These are phyloP conservation scores for Discoglossus pictus DNA, from an alignment of 2,797 vertebrate species.

Conservation along the genomic window DNA sequence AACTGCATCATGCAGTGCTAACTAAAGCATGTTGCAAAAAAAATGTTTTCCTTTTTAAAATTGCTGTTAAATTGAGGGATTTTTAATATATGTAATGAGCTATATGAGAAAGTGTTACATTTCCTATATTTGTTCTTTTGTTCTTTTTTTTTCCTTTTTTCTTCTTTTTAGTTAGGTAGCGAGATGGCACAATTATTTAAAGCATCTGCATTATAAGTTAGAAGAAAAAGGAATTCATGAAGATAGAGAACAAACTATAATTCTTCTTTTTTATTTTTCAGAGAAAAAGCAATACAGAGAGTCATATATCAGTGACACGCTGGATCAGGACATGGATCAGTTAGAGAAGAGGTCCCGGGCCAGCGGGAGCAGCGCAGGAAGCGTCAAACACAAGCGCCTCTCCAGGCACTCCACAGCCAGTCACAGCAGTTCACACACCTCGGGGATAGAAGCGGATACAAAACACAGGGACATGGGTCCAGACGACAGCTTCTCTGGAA, in stretches of 20 bases:
- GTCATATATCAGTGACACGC: slow-evolving; percentile 97
- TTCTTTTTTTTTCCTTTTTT: background rate
- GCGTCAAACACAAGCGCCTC: slow-evolving; percentile 83
- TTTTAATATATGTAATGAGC: no score
- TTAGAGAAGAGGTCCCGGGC: slow-evolving; percentile 91
- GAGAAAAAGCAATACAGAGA: slow-evolving; percentile 98
- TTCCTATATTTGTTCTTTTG: no score
- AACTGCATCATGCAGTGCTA: no score
- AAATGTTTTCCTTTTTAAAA: no score
- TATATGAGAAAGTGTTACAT: no score
- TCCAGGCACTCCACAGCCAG: slow-evolving; percentile 88
- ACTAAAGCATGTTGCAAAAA: no score
- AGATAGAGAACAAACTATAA: background rate
- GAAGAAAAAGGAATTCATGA: no score
- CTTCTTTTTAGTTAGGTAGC: background rate
- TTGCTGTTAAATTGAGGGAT: no score
- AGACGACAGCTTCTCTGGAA: slow-evolving; percentile 74
- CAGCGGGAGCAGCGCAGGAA: slow-evolving; percentile 92
- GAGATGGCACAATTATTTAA: no score
- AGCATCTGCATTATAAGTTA: no score
- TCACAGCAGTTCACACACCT: slow-evolving; percentile 95
- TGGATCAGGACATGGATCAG: slow-evolving; percentile 94
- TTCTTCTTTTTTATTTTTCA: slow-evolving; percentile 53
- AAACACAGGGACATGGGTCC: slow-evolving; percentile 66
- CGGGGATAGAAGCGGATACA: slow-evolving; percentile 88